Evolutionary conservation across 2,888 invertebrate genomes (phyloP).

Genomic region (Eucera pruinosa): DNA sequence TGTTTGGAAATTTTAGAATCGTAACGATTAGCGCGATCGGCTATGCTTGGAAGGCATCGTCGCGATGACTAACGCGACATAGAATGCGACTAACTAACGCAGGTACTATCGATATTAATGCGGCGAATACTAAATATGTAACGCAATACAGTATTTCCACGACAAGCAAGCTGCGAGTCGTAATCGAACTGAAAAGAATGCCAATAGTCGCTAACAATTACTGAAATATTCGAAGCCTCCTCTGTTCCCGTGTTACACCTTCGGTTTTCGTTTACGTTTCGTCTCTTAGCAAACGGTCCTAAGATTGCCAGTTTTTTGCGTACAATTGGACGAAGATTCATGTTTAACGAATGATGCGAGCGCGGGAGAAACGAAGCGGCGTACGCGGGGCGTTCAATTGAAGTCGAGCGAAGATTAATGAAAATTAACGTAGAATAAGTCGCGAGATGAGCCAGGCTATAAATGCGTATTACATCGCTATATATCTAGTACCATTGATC

Average conservation of each 20-base stretch:
- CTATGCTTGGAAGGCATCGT: conserved; percentile 4
- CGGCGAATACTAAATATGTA: conserved; percentile 43
- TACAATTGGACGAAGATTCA: not conserved
- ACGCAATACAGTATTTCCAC: conserved; percentile 49
- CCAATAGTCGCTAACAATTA: conserved; percentile 19
- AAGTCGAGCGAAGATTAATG: conserved; percentile 1
- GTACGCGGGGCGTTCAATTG: conserved; percentile 7
- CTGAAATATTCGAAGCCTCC: conserved; percentile 7
- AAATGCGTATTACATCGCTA: conserved; percentile 17
- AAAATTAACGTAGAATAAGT: conserved; percentile 16
- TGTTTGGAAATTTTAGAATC: conserved; percentile 25
- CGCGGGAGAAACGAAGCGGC: not conserved
- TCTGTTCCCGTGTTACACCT: not conserved
- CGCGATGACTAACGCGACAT: not conserved
- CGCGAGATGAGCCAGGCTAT: conserved; percentile 3
- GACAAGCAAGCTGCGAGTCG: conserved; percentile 47
- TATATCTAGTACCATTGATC: conserved; percentile 46
- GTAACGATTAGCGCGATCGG: conserved; percentile 16
- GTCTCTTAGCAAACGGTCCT: conserved; percentile 42
- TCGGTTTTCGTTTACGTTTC: no score
- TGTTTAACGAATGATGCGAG: not conserved
- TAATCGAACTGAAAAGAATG: conserved; percentile 50
- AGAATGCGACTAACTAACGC: conserved; percentile 22
- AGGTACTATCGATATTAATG: conserved; percentile 41
- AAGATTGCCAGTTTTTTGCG: conserved; percentile 24